Evolutionary conservation across 2,113 vertebrate species (phyloP).

Genomic region (Plestiodon gilberti): DNA sequence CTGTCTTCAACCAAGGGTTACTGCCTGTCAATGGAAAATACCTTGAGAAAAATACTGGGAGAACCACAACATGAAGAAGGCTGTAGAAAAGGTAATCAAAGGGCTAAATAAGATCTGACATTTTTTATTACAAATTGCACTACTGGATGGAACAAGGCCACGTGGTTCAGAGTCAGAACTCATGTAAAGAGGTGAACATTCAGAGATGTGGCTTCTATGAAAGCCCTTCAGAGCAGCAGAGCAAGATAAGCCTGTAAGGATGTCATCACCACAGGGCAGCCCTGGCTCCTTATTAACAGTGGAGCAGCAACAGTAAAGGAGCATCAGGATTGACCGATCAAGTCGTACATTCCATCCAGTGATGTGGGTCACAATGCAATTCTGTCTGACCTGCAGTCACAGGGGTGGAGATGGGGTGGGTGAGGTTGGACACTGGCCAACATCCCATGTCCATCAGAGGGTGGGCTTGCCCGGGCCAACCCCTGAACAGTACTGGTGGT

Average conservation of each 20-base stretch:
- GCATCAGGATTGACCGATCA: not conserved
- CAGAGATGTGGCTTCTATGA: not conserved
- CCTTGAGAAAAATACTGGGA: not conserved
- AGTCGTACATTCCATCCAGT: too few relatives aligned
- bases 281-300: not conserved
- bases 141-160: accelerated
- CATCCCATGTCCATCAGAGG: too few relatives aligned
- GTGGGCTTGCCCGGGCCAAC: too few relatives aligned
- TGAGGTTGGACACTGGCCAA: too few relatives aligned
- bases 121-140: accelerated
- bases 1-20: accelerated
- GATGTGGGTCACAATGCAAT: not conserved
- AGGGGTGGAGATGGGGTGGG: too few relatives aligned
- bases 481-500: too few relatives aligned
- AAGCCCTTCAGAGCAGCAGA: not conserved
- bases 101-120: not conserved
- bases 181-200: not conserved
- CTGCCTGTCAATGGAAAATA: not conserved
- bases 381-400: not conserved
- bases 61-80: not conserved
- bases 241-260: not conserved
- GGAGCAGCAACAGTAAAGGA: not conserved
- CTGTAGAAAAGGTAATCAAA: accelerated
- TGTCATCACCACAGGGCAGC: not conserved
- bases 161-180: accelerated